Base-by-base conservation (phyloP, 2,113 vertebrate species). In the Ursus arctos region DNA sequence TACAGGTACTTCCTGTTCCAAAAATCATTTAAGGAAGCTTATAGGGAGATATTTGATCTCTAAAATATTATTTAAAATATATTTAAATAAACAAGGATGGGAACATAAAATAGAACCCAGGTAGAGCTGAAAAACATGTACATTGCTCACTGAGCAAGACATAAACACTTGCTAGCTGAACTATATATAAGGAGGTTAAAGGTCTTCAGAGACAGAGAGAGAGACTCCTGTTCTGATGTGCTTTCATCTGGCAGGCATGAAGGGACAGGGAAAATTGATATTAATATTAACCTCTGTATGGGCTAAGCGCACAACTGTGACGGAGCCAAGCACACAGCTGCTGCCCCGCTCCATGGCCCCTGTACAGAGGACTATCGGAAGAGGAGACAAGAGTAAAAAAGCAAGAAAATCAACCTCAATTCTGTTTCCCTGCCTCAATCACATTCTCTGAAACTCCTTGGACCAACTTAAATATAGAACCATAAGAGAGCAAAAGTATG, bases 41-140 rank as follows among this genome's bases (percentile, higher is more conserved):
- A 88, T 26, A 57, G 40, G 74, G 33, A 77, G 28, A 59, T 79
- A 36, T 31, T 15, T 57, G 11, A 84, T 53, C 43, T 79, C 57
- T 74, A 83, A 82, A 91, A 76, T 87, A 67, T 53, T 33, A 86
- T 47, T 92, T 40, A 51, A 77, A 95, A 65, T 10, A 82, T 7
- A 2, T 47, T 57, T 72, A 85, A 89, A 91, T 76, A 93, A 72
- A 65, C n/a, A 96, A 86, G 7, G 7, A 51, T 89, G 4, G 2
- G 3, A 76, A 49, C 71, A 57, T 85, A 63, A 88, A 94, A 91
- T 95, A n/a, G 49, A 91, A 88, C 16, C 24, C 86, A 74, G 31
- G 61, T 15, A 85, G 26, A 94, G 26, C 26, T 59, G 24, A 82
- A 85, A 92, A 63, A 97, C 76, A 43, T 9, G 24, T 26, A 19